Conservation (phyloP, 2,113 vertebrate species). For the Kobus ellipsiprymnus region DNA sequence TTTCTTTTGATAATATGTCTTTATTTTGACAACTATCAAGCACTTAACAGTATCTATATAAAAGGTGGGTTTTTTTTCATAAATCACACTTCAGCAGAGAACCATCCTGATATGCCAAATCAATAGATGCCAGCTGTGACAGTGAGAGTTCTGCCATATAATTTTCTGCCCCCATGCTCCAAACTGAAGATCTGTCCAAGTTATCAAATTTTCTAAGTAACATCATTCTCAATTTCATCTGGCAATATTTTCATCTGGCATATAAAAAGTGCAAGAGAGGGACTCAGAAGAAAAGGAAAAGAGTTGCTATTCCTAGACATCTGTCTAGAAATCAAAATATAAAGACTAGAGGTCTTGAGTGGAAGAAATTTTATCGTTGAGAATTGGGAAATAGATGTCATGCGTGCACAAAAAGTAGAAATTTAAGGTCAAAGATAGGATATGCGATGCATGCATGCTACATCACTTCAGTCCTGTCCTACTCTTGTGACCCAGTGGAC, state of each 20-base stretch:
- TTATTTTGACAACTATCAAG: background rate
- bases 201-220: background rate
- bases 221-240: background rate
- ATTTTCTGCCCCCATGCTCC: background rate
- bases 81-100: background rate
- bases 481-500: background rate
- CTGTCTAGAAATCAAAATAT: background rate
- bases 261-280: background rate
- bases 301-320: background rate
- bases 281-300: background rate
- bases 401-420: background rate
- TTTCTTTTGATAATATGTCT: background rate
- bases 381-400: background rate
- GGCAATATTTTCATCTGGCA: background rate
- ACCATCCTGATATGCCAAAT: background rate
- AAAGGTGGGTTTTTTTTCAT: background rate
- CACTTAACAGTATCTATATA: background rate
- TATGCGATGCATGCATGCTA: rapidly evolving
- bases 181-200: background rate
- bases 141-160: background rate
- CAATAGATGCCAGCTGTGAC: background rate
- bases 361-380: background rate
- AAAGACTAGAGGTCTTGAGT: background rate
- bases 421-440: background rate
- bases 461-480: background rate